Evolutionary conservation across 2,113 vertebrate species (phyloP).

Genomic region (Morphnarchus princeps): DNA sequence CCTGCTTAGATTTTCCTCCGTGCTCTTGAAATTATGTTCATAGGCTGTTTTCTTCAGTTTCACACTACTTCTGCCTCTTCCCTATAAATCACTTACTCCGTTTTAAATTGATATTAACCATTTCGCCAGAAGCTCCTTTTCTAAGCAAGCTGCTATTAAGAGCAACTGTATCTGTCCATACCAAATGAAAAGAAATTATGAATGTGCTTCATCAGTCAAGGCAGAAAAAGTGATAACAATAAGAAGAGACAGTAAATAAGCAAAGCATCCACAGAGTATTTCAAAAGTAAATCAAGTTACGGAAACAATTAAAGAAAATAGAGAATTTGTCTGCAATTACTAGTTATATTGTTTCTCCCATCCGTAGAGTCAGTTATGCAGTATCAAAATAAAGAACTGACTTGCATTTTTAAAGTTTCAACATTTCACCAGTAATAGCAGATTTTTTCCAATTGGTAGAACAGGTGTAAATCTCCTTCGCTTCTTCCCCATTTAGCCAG

Average conservation of each 20-base stretch:
- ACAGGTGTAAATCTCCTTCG: not conserved
- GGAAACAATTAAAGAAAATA: slow-evolving; percentile 24
- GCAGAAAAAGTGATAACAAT: not conserved
- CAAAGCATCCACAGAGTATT: not conserved
- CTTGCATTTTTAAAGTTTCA: not conserved
- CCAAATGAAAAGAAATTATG: slow-evolving; percentile 9
- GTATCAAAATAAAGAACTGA: not conserved
- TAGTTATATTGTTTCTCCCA: not conserved
- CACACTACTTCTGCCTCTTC: not conserved
- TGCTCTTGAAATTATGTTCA: not conserved
- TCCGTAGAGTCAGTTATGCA: not conserved
- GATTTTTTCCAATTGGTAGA: not conserved
- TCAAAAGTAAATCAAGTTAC: slow-evolving; percentile 40
- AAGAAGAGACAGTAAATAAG: not conserved
- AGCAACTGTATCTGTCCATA: not conserved
- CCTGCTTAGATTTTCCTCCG: not conserved
- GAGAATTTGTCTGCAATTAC: slow-evolving; percentile 8
- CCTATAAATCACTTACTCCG: not conserved
- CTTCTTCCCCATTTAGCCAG: not conserved
- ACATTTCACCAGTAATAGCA: not conserved
- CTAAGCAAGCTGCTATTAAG: not conserved
- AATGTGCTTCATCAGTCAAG: slow-evolving; percentile 7
- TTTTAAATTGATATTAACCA: not conserved
- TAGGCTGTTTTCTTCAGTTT: not conserved
- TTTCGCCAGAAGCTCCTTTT: not conserved